Conservation (phyloP, 2,797 vertebrate genomes). For the Sebastes reedi region DNA sequence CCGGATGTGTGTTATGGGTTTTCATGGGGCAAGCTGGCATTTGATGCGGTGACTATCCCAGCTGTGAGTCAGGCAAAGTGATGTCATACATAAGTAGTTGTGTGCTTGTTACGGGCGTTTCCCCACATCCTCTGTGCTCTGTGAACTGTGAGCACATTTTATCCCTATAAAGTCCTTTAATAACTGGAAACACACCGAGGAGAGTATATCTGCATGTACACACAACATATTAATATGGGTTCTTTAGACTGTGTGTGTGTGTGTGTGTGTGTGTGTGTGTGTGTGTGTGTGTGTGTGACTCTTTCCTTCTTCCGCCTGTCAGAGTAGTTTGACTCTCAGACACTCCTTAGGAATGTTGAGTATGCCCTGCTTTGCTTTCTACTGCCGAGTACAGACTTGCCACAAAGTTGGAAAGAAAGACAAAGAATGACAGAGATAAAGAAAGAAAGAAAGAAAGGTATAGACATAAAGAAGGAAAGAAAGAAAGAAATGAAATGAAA, state of each 20-base stretch:
- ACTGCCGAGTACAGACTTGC: conserved; percentile 80
- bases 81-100: conserved; percentile 77
- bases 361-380: conserved; percentile 68
- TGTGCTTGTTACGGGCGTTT: conserved; percentile 79
- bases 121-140: conserved; percentile 63
- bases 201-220: conserved; percentile 9
- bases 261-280: conserved; percentile 1
- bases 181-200: conserved; percentile 17
- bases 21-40: conserved; percentile 56
- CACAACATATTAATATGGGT: background rate
- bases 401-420: conserved; percentile 18
- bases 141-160: conserved; percentile 18
- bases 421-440: background rate
- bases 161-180: conserved; percentile 27
- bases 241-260: background rate
- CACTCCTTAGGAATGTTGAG: conserved; percentile 78
- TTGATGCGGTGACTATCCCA: conserved; percentile 72
- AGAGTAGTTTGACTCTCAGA: conserved; percentile 65
- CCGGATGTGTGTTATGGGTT: conserved; percentile 38
- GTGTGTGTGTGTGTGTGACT: conserved; percentile 1
- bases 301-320: conserved; percentile 66
- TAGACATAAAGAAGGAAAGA: background rate
- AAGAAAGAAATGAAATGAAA: background rate
- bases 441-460: background rate
- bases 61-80: conserved; percentile 81